A percentile compares a stretch with the other conserved stretches of the same genome.
Conservation (phyloP, 2,888 invertebrate species). For the Phortica okadai region DNA sequence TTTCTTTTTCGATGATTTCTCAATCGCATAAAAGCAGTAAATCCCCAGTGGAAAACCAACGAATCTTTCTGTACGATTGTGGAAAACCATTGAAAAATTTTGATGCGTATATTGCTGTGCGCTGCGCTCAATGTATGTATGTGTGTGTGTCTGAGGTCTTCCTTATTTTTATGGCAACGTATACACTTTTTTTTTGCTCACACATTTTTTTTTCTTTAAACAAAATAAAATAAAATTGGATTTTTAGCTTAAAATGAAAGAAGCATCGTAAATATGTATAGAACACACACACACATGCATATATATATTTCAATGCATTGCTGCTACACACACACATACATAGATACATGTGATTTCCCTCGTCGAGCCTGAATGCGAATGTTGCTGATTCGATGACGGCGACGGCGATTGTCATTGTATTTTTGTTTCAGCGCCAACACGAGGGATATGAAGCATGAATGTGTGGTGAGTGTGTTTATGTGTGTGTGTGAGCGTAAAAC, state of each 20-base stretch:
- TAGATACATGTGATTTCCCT: slow-evolving; percentile 55
- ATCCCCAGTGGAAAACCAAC: slow-evolving; percentile 17
- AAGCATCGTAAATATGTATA: slow-evolving; percentile 67
- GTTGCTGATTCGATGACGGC: slow-evolving; percentile 18
- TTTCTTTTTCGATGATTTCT: background rate
- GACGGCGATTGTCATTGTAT: background rate
- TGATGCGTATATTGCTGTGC: slow-evolving; percentile 14
- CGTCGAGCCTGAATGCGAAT: slow-evolving; percentile 40
- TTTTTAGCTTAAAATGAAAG: slow-evolving; percentile 63
- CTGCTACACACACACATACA: slow-evolving; percentile 39
- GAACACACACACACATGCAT: background rate
- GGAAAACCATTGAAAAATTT: slow-evolving; percentile 17
- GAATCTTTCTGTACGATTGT: slow-evolving; percentile 2
- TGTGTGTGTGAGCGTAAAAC: too few species aligned
- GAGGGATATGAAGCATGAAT: too few species aligned
- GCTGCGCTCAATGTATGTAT: background rate
- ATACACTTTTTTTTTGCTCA: background rate
- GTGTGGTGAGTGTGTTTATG: too few species aligned
- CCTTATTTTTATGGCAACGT: slow-evolving; percentile 59
- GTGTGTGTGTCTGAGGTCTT: background rate
- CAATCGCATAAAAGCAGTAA: slow-evolving; percentile 18
- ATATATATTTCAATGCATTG: slow-evolving; percentile 49
- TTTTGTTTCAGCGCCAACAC: background rate
- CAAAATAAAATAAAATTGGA: slow-evolving; percentile 68
- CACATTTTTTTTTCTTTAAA: slow-evolving; percentile 46